Evolutionary conservation across 2,888 invertebrate genomes (phyloP).

Genomic region (Sphaeridia pumilis): DNA sequence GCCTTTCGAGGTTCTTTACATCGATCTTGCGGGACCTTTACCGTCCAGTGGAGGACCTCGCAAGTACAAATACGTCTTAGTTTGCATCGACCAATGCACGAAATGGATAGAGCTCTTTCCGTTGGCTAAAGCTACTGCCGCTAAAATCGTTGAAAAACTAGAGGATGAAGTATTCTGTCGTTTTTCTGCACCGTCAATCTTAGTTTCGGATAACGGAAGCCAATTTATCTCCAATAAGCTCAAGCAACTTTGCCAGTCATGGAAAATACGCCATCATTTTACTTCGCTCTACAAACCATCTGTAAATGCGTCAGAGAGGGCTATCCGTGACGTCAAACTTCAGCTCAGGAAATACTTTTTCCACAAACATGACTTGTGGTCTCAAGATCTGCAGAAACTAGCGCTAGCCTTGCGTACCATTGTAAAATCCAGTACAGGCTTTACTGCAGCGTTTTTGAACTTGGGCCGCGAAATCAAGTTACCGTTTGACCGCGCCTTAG

Average conservation of each 20-base stretch:
- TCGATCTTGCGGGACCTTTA: slow-evolving; percentile 25
- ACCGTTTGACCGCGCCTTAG: slow-evolving; percentile 14
- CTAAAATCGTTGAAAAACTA: slow-evolving; percentile 13
- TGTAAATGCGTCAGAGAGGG: slow-evolving; percentile 19
- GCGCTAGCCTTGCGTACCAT: slow-evolving; percentile 15
- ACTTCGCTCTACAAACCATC: slow-evolving; percentile 18
- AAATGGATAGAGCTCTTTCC: slow-evolving; percentile 27
- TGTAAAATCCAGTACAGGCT: slow-evolving; percentile 9
- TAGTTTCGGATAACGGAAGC: slow-evolving; percentile 22
- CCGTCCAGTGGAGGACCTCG: background rate
- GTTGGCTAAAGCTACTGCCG: slow-evolving; percentile 17
- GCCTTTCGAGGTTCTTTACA: slow-evolving; percentile 17
- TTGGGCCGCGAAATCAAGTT: slow-evolving; percentile 14
- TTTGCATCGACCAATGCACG: slow-evolving; percentile 17
- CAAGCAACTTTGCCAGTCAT: slow-evolving; percentile 14
- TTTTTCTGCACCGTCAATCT: slow-evolving; percentile 17
- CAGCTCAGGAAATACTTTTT: slow-evolving; percentile 15
- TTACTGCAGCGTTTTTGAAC: slow-evolving; percentile 16
- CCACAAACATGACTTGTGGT: slow-evolving; percentile 13
- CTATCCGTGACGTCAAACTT: slow-evolving; percentile 15
- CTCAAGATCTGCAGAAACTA: slow-evolving; percentile 13
- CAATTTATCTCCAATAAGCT: slow-evolving; percentile 19
- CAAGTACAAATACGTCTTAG: slow-evolving; percentile 18
- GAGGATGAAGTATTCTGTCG: slow-evolving; percentile 24
- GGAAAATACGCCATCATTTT: slow-evolving; percentile 15